Conservation (phyloP, 2,888 invertebrate species). For the Lysandra coridon region DNA sequence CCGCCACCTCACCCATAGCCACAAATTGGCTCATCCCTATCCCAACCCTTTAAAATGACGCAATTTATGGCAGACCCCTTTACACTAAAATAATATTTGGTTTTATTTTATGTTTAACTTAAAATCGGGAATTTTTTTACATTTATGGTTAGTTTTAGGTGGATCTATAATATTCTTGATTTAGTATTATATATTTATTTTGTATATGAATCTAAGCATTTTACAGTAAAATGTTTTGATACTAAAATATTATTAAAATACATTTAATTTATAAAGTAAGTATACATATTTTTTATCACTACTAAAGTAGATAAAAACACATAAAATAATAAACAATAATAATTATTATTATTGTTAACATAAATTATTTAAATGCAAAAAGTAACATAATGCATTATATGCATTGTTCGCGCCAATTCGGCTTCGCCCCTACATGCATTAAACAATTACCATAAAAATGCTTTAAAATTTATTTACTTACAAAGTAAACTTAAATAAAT, state of each 20-base stretch:
- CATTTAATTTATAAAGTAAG: not conserved
- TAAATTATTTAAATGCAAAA: not conserved
- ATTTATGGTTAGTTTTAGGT: not conserved
- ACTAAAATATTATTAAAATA: not conserved
- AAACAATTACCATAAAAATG: not conserved
- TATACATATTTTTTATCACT: not conserved
- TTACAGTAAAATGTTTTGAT: not conserved
- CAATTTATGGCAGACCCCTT: not conserved
- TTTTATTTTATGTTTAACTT: not conserved
- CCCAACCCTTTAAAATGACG: not conserved
- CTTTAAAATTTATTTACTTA: conserved; percentile 8
- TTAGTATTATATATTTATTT: not conserved
- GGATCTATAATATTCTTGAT: not conserved
- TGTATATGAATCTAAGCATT: not conserved
- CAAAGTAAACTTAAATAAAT: not conserved
- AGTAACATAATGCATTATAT: not conserved
- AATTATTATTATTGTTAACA: not conserved
- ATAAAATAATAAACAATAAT: not conserved
- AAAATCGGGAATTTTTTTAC: not conserved
- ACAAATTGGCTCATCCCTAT: not conserved
- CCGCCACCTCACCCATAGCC: too few species aligned
- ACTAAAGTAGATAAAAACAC: not conserved
- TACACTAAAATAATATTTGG: not conserved
- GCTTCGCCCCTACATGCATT: not conserved
- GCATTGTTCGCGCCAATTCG: not conserved